Conservation (phyloP, 2,797 vertebrate species). For the Hyperoplus lanceolatus region DNA sequence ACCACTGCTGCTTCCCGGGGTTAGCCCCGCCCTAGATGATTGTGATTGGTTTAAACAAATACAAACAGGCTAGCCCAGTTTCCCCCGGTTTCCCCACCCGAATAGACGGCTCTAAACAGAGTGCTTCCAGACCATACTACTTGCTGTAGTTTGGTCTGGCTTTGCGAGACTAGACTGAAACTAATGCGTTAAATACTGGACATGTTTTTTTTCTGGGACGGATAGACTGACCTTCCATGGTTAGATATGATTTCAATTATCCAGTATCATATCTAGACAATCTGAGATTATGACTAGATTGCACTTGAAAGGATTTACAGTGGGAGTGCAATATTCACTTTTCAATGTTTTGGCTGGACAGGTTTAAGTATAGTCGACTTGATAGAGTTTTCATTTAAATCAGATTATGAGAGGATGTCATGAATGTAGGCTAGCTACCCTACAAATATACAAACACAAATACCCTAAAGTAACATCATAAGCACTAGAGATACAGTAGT, state of each 20-base stretch:
- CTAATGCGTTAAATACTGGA: constrained; percentile 28
- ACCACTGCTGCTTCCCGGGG: no score
- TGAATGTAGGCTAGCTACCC: not conserved
- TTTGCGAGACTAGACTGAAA: no score
- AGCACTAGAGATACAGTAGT: no score
- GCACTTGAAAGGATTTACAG: constrained; percentile 46
- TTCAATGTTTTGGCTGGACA: constrained; percentile 34
- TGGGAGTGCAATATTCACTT: constrained; percentile 28
- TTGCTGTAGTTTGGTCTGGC: no score
- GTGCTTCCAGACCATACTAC: no score
- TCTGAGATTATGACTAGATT: constrained; percentile 52
- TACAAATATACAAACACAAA: not conserved
- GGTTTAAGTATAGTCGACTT: constrained; percentile 32
- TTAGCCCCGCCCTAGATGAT: no score
- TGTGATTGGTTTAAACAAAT: no score
- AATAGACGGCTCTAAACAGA: no score
- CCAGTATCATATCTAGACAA: constrained; percentile 33
- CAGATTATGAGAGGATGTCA: constrained; percentile 36
- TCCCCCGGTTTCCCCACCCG: no score
- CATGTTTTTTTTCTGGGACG: constrained; percentile 29
- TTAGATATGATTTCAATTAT: constrained; percentile 43
- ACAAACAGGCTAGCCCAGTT: no score
- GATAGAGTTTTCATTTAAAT: constrained; percentile 50
- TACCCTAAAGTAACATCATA: not conserved
- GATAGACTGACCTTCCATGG: constrained; percentile 12